A percentile compares a stretch with the other conserved stretches of the same genome.
phyloP scores from a whole-genome alignment of 2,888 invertebrate genomes.

The Erynnis tages region DNA sequence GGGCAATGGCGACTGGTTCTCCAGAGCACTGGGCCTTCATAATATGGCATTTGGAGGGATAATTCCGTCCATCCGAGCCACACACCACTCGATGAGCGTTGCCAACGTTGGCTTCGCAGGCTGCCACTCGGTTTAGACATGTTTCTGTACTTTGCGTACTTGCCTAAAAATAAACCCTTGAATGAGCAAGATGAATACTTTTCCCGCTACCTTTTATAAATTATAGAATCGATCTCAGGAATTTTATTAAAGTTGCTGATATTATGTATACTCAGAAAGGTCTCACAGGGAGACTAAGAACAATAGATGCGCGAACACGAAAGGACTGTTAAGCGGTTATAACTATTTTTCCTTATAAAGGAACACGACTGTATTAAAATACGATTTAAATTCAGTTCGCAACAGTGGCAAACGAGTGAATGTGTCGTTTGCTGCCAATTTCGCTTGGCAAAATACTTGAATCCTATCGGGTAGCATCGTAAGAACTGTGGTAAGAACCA shows the following conservation, averaged over 20 bases:
- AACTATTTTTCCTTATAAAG: slow-evolving; percentile 41
- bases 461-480: not conserved
- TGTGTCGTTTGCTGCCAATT: slow-evolving; percentile 41
- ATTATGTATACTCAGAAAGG: slow-evolving; percentile 3
- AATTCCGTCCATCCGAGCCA: slow-evolving; percentile 91
- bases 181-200: no score
- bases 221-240: not conserved
- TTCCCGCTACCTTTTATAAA: not conserved
- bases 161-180: slow-evolving; percentile 36
- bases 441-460: slow-evolving; percentile 31
- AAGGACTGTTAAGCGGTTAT: slow-evolving; percentile 22
- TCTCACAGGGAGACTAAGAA: slow-evolving; percentile 26
- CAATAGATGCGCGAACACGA: slow-evolving; percentile 30
- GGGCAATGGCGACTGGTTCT: slow-evolving; percentile 86
- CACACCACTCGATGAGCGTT: slow-evolving; percentile 83
- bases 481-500: no score
- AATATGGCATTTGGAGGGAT: slow-evolving; percentile 90
- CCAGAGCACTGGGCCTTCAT: slow-evolving; percentile 89
- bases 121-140: slow-evolving; percentile 58
- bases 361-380: slow-evolving; percentile 37
- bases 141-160: slow-evolving; percentile 43
- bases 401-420: slow-evolving; percentile 36
- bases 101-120: slow-evolving; percentile 64
- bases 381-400: slow-evolving; percentile 46
- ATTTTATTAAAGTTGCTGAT: slow-evolving; percentile 1